phyloP scores from a whole-genome alignment of 2,797 vertebrate genomes.

The Nannoperca obscura region DNA sequence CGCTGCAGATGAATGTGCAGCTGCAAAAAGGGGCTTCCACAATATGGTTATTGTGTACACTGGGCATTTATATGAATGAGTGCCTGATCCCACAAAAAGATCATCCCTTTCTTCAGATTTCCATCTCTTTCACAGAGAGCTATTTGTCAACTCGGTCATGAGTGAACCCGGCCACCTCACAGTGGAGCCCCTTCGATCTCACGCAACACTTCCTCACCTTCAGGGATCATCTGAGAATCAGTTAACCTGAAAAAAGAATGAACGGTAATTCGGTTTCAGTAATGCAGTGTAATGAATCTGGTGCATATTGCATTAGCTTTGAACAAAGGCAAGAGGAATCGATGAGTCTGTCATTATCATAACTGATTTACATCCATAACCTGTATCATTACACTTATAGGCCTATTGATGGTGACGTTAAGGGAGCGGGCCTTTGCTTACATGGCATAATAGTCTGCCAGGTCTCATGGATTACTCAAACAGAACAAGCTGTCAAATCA shows the following conservation, averaged over 20 bases:
- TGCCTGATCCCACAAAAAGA: conserved; percentile 46
- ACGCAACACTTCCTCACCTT: conserved; percentile 25
- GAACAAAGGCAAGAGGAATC: conserved; percentile 68
- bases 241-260: conserved; percentile 45
- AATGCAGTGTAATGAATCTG: conserved; percentile 60
- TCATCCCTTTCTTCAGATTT: conserved; percentile 44
- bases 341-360: conserved; percentile 71
- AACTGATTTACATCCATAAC: conserved; percentile 73
- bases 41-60: conserved; percentile 57
- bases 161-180: conserved; percentile 2
- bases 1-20: conserved; percentile 53
- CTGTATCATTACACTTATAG: conserved; percentile 57
- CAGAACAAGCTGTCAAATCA: conserved; percentile 32
- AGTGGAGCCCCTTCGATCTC: conserved; percentile 18
- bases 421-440: conserved; percentile 45
- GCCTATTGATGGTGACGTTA: conserved; percentile 38
- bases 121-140: conserved; percentile 40
- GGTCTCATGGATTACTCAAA: conserved; percentile 31
- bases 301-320: conserved; percentile 64
- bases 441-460: conserved; percentile 22
- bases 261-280: conserved; percentile 49
- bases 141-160: conserved; percentile 48
- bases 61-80: conserved; percentile 56
- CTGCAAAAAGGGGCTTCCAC: conserved; percentile 46
- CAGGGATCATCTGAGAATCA: conserved; percentile 54